Evolutionary conservation across 1,140 invertebrate genomes (phyloP), one percentile per base, ranked within the genome.

Genomic region (Drosophila dunni): DNA sequence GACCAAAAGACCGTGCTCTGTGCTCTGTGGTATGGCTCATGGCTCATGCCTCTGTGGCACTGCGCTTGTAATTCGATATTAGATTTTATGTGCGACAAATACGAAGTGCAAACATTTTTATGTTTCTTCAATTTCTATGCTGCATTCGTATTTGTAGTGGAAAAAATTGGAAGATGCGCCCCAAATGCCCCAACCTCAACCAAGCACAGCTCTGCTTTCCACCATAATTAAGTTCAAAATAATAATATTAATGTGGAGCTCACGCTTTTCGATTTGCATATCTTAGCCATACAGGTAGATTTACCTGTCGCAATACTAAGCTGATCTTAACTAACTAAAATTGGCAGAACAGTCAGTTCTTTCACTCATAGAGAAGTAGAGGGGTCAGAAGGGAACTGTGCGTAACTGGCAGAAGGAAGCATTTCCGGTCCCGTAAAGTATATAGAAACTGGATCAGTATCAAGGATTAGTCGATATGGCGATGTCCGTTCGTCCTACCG

Each of bases 21-120:
- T 29, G 24, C 24, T 29, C 24, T 29, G 24, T 29, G 24, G 1
- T 29, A 29, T 29, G 24, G 24, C 24, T 29, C 24, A 29, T 29
- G 24, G 24, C 24, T 24, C 24, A 24, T 24, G 24, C 1, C 24
- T 24, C 24, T 53, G 45, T 40, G 24, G 63, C 44, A 9, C 36
- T 48, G 44, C 57, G 45, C 82, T 79, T 81, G 84, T 89, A 89
- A 89, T 89, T 89, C 80, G 84, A 89, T 89, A 89, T 89, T 89
- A 84, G 85, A 89, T 84, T 89, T 89, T 89, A 89, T 89, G 84
- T 78, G 84, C 84, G 84, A 89, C 84, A 89, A 89, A 89, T 89
- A 89, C 84, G 85, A 89, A 84, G 84, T 89, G 83, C 84, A 88
- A 88, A 88, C 83, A 88, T 88, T 88, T 88, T 89, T 89, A 89